A percentile compares a stretch with the other conserved stretches of the same genome.
Evolutionary conservation across 2,797 vertebrate species (phyloP).

Genomic region (Rhynchonycteris naso): DNA sequence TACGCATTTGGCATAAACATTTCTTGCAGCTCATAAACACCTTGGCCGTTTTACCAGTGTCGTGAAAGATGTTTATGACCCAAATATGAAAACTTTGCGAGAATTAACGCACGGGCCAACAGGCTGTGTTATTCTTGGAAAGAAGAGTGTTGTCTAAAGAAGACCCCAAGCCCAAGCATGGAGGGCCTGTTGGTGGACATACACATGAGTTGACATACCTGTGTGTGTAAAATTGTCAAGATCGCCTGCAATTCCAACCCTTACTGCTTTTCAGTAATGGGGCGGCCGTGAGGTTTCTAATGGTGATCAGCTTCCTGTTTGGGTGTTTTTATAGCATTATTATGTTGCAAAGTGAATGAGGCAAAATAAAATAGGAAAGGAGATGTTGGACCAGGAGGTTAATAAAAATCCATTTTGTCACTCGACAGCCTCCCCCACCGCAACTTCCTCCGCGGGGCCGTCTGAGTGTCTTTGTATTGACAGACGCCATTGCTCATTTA

Average conservation of each 20-base stretch:
- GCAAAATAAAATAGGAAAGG: conserved; percentile 79
- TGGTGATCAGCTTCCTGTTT: conserved; percentile 70
- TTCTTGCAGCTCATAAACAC: conserved; percentile 85
- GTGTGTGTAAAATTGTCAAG: neutral
- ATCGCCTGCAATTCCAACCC: neutral
- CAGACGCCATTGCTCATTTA: conserved; percentile 91
- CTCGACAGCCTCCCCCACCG: conserved; percentile 81
- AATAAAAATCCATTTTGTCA: conserved; percentile 87
- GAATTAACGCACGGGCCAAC: conserved; percentile 53
- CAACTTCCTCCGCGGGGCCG: conserved; percentile 83
- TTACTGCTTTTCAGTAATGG: conserved; percentile 6
- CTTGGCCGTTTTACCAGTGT: conserved; percentile 80
- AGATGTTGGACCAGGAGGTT: conserved; percentile 83
- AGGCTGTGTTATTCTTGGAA: neutral
- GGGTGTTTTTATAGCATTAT: conserved; percentile 80
- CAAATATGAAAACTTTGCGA: conserved; percentile 76
- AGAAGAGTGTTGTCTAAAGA: neutral
- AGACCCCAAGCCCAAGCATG: neutral
- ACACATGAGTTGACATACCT: neutral
- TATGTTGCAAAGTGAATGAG: conserved; percentile 84
- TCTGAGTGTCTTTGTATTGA: conserved; percentile 87
- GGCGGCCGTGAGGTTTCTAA: conserved; percentile 55
- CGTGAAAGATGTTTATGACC: conserved; percentile 82
- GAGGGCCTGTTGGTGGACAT: neutral
- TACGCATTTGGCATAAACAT: conserved; percentile 65